Conservation (phyloP, 2,797 vertebrate species). For the Dallia pectoralis region DNA sequence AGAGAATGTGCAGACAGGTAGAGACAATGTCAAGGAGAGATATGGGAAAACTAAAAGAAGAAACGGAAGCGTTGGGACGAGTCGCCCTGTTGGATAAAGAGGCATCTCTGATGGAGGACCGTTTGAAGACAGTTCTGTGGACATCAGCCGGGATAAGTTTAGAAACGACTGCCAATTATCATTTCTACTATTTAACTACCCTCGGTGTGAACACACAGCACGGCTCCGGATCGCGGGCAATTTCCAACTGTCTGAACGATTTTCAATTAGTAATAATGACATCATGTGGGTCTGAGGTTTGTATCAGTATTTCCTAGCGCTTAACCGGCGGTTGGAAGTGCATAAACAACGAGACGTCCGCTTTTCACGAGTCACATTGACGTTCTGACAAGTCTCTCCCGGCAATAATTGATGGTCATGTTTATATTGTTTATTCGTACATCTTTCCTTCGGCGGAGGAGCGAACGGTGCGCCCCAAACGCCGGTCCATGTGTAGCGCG, state of each 20-base stretch:
- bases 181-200: background rate
- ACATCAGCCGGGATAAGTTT: background rate
- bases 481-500: too few species aligned
- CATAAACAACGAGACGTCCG: background rate
- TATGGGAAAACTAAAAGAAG: too few species aligned
- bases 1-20: too few species aligned
- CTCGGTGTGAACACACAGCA: background rate
- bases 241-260: background rate
- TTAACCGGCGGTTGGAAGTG: background rate
- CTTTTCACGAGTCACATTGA: too few species aligned
- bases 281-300: background rate
- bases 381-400: constrained; percentile 32
- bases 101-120: background rate
- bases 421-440: constrained; percentile 44
- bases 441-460: constrained; percentile 25
- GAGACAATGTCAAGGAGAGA: too few species aligned
- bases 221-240: background rate
- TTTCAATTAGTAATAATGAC: background rate
- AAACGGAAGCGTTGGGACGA: too few species aligned
- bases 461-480: background rate
- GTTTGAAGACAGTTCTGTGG: background rate
- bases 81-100: background rate
- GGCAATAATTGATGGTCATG: constrained; percentile 59
- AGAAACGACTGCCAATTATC: background rate
- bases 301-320: background rate